phyloP scores from a whole-genome alignment of 2,888 invertebrate genomes.

The Ennomos erosarius region DNA sequence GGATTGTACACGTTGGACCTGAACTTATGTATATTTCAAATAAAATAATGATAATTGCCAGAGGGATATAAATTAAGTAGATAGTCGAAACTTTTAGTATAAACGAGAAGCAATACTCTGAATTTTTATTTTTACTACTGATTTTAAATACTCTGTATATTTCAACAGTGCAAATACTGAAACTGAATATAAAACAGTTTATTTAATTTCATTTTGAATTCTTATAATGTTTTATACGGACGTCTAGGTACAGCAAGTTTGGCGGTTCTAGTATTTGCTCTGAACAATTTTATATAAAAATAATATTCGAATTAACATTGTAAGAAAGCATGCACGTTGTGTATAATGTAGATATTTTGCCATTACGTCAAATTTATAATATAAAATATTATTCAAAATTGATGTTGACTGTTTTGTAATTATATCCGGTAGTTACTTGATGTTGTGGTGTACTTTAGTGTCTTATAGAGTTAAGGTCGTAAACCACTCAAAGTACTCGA shows the following conservation, averaged over 20 bases:
- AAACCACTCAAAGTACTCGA: slow-evolving; percentile 66
- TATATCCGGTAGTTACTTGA: slow-evolving; percentile 84
- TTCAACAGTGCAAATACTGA: slow-evolving; percentile 60
- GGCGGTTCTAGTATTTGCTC: slow-evolving; percentile 57
- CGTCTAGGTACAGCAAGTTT: slow-evolving; percentile 22
- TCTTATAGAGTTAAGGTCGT: slow-evolving; percentile 75
- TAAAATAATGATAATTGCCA: slow-evolving; percentile 70
- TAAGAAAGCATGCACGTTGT: slow-evolving; percentile 59
- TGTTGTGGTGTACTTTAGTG: slow-evolving; percentile 86
- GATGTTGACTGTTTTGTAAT: slow-evolving; percentile 86
- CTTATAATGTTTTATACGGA: slow-evolving; percentile 29
- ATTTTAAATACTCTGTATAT: slow-evolving; percentile 70
- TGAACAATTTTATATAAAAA: slow-evolving; percentile 56
- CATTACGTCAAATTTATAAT: slow-evolving; percentile 80
- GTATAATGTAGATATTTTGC: slow-evolving; percentile 83
- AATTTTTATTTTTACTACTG: slow-evolving; percentile 78
- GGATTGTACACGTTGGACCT: slow-evolving; percentile 40
- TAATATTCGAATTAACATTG: slow-evolving; percentile 64
- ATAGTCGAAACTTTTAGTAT: slow-evolving; percentile 82
- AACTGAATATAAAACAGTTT: slow-evolving; percentile 46
- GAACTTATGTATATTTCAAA: slow-evolving; percentile 42
- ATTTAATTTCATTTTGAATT: slow-evolving; percentile 12
- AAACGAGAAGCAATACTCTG: slow-evolving; percentile 85
- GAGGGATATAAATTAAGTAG: slow-evolving; percentile 81
- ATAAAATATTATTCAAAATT: slow-evolving; percentile 82